phyloP scores from a whole-genome alignment of 2,113 vertebrate species.

The Hippotragus niger region DNA sequence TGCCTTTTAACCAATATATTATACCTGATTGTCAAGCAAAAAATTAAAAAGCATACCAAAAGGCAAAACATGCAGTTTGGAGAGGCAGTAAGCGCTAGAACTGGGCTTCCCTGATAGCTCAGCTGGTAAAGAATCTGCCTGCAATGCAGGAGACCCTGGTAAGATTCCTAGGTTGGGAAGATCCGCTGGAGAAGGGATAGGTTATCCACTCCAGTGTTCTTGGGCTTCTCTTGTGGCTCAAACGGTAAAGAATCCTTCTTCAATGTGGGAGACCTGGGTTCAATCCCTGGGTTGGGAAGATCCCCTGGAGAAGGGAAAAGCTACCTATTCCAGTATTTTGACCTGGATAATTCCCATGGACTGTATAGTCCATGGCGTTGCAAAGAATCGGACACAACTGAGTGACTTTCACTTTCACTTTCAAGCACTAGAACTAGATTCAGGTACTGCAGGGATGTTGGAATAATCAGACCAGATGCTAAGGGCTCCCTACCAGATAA shows the following conservation, averaged over 20 bases:
- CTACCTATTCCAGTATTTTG: neutral
- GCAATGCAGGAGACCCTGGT: neutral
- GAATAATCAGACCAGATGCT: neutral
- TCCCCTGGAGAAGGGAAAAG: neutral
- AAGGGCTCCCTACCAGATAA: neutral
- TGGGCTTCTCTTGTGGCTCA: neutral
- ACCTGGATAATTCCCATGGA: neutral
- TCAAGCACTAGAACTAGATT: neutral
- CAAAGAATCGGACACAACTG: neutral
- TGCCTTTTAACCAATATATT: neutral
- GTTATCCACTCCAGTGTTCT: neutral
- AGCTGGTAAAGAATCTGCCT: neutral
- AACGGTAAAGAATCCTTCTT: neutral
- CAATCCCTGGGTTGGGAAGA: neutral
- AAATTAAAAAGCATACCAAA: neutral
- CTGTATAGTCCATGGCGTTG: neutral
- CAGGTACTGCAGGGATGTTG: neutral
- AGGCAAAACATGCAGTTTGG: neutral
- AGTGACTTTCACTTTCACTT: neutral
- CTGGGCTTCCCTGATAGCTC: neutral
- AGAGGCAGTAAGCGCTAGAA: neutral
- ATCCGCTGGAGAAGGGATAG: neutral
- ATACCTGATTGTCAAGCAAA: neutral
- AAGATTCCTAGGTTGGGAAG: neutral
- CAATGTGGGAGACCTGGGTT: neutral